These are phyloP conservation scores for Sphyrna mokarran DNA, from an alignment of 2,113 vertebrate species.

Conservation along the genomic window DNA sequence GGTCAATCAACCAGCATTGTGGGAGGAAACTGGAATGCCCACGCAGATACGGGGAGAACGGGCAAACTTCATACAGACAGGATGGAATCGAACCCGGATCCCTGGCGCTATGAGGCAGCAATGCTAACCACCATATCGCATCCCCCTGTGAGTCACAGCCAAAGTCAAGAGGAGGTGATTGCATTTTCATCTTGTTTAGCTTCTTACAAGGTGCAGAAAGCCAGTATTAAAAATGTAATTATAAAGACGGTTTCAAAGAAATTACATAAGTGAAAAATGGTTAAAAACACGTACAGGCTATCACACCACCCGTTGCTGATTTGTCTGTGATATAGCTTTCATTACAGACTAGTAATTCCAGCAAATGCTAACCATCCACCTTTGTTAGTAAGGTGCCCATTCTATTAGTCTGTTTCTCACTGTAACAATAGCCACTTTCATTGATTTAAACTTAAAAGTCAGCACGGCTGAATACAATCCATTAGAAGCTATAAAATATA, in stretches of 20 bases:
- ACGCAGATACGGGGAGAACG: no score
- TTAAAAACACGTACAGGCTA: not conserved
- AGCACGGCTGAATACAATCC: not conserved
- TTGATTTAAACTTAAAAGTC: not conserved
- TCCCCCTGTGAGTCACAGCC: not conserved
- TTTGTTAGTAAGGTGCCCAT: not conserved
- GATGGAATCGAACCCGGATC: no score
- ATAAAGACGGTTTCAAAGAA: not conserved
- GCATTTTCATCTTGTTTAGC: not conserved
- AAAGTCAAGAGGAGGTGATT: not conserved
- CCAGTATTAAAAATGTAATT: not conserved
- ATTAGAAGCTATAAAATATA: slow-evolving; percentile 31
- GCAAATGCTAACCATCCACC: not conserved
- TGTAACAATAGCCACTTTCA: not conserved
- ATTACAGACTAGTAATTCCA: not conserved
- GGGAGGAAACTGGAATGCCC: no score
- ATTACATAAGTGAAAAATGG: not conserved
- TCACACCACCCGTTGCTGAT: not conserved
- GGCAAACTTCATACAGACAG: no score
- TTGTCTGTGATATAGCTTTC: not conserved
- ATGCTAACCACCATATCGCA: no score
- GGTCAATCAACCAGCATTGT: no score
- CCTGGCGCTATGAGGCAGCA: no score
- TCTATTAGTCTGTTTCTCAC: not conserved
- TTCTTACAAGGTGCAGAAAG: not conserved